Conservation (phyloP, 2,113 vertebrate species). For the Castor canadensis region DNA sequence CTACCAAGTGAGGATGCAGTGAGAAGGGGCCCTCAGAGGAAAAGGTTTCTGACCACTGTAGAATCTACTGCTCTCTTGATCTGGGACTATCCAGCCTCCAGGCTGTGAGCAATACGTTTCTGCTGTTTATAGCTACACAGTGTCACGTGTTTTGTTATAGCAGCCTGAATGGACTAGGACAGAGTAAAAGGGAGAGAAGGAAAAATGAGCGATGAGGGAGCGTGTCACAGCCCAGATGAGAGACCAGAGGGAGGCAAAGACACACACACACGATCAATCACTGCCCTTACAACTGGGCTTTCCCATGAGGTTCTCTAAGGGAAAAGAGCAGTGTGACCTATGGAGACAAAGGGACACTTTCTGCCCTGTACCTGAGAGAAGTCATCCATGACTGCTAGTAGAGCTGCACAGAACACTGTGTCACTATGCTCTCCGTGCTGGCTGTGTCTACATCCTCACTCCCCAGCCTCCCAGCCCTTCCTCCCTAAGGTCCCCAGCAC, state of each 20-base stretch:
- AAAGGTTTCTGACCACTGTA: fast-evolving
- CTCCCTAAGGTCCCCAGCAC: not conserved
- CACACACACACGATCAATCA: not conserved
- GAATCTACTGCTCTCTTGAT: not conserved
- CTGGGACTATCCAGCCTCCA: not conserved
- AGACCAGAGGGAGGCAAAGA: not conserved
- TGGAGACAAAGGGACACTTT: not conserved
- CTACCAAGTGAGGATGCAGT: too few species aligned
- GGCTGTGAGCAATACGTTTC: not conserved
- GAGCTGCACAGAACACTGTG: fast-evolving
- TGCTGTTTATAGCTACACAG: not conserved
- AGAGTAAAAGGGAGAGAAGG: not conserved
- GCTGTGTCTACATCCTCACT: not conserved
- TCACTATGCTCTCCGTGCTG: not conserved
- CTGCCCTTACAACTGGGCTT: not conserved
- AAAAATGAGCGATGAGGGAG: not conserved
- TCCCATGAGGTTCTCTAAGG: not conserved
- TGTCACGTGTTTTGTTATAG: not conserved
- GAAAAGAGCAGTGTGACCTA: not conserved
- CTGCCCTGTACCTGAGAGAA: not conserved
- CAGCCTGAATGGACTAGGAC: not conserved
- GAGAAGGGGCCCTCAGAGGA: not conserved
- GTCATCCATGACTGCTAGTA: not conserved
- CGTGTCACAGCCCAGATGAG: not conserved
- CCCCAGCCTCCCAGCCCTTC: not conserved